phyloP scores from a whole-genome alignment of 2,888 invertebrate species.

The Helobdella robusta region DNA sequence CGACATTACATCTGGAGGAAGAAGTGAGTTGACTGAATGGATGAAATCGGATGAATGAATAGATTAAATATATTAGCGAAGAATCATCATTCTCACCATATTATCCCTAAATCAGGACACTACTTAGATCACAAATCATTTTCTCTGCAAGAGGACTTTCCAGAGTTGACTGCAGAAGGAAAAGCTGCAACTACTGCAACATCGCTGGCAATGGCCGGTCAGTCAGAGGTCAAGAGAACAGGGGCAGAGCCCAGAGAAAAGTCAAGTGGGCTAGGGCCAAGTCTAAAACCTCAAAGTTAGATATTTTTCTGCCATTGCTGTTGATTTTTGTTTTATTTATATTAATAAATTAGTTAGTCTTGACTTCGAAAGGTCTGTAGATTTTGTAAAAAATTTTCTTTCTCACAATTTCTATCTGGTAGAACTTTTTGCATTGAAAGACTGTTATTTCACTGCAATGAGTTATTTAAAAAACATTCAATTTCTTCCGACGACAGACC shows the following conservation, averaged over 20 bases:
- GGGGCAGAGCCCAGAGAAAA: slow-evolving; percentile 50
- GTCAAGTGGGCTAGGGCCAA: slow-evolving; percentile 67
- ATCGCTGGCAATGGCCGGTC: background rate
- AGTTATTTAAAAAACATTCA: too few species aligned
- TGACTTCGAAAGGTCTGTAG: background rate
- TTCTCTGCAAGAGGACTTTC: slow-evolving; percentile 24
- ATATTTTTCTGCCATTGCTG: too few species aligned
- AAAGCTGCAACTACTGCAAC: slow-evolving; percentile 10
- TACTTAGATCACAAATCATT: slow-evolving; percentile 15
- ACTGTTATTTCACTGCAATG: background rate
- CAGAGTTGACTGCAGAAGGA: slow-evolving; percentile 10
- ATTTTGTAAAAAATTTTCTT: background rate
- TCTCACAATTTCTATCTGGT: background rate
- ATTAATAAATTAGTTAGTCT: too few species aligned
- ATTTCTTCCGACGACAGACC: slow-evolving; percentile 54
- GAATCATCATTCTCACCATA: too few species aligned
- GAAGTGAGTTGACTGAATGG: slow-evolving; percentile 23
- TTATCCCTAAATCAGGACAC: slow-evolving; percentile 3
- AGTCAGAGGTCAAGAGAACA: slow-evolving; percentile 35
- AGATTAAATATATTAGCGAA: too few species aligned
- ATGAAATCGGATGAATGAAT: too few species aligned
- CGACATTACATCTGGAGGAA: slow-evolving; percentile 46
- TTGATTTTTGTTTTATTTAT: too few species aligned
- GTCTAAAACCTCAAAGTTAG: slow-evolving; percentile 63
- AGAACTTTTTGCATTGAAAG: background rate